A percentile compares a stretch with the other conserved stretches of the same genome.
Evolutionary conservation across 2,888 invertebrate species (phyloP).

Genomic region (Eupithecia inturbata): DNA sequence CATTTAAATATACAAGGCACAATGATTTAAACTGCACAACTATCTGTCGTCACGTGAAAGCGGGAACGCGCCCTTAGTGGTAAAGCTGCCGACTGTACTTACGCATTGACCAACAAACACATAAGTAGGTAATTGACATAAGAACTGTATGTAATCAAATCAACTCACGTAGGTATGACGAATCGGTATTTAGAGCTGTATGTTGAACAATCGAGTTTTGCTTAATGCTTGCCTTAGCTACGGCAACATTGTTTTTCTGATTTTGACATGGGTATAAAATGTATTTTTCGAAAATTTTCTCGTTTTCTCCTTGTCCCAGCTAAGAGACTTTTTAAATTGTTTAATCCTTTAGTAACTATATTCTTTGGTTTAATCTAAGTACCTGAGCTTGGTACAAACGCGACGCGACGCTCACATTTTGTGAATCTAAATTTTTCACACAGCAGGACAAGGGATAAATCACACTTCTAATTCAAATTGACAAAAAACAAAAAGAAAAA

Average conservation of each 20-base stretch:
- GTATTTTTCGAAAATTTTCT: neutral
- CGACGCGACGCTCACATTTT: neutral
- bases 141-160: slow-evolving; percentile 30
- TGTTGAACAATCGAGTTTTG: slow-evolving; percentile 16
- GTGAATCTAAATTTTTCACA: too few relatives aligned
- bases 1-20: too few relatives aligned
- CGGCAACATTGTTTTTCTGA: neutral
- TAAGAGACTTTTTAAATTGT: too few relatives aligned
- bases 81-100: slow-evolving; percentile 9
- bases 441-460: neutral
- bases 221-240: neutral
- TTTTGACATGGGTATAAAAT: neutral
- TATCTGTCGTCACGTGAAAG: too few relatives aligned
- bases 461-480: neutral
- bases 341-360: too few relatives aligned
- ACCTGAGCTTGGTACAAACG: neutral
- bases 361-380: too few relatives aligned
- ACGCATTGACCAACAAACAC: slow-evolving; percentile 10
- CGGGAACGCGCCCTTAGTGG: neutral
- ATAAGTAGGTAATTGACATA: slow-evolving; percentile 25
- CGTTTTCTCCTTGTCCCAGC: neutral
- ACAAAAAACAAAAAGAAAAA: neutral
- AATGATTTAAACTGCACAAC: too few relatives aligned
- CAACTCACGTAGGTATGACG: slow-evolving; percentile 14
- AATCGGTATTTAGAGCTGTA: slow-evolving; percentile 14